phyloP scores from a whole-genome alignment of 2,797 vertebrate genomes.

The Spatula clypeata region DNA sequence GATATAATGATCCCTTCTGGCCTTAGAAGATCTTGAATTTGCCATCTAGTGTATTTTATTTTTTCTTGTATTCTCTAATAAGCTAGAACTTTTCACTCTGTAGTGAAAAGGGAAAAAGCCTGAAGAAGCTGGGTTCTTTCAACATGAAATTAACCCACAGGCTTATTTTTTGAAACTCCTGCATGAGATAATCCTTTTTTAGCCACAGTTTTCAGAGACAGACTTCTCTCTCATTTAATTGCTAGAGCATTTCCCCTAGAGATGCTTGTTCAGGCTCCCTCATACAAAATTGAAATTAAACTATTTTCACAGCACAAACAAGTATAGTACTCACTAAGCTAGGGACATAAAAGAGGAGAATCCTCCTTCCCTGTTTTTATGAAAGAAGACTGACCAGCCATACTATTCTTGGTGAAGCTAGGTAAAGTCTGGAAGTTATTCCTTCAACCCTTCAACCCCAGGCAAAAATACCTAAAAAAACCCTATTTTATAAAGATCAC shows the following conservation, averaged over 20 bases:
- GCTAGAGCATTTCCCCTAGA: not conserved
- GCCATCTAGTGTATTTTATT: not conserved
- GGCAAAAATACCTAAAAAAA: not conserved
- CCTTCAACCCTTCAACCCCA: not conserved
- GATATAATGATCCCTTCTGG: not conserved
- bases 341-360: not conserved
- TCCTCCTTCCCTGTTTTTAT: not conserved
- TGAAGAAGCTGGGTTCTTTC: not conserved
- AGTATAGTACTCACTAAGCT: not conserved
- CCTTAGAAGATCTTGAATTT: not conserved
- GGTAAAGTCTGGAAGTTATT: not conserved
- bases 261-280: not conserved
- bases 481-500: not conserved
- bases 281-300: not conserved
- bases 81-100: not conserved
- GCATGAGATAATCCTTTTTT: not conserved
- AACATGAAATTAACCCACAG: not conserved
- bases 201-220: not conserved
- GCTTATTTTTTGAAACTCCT: not conserved
- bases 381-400: not conserved
- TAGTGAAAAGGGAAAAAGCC: not conserved
- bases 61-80: not conserved
- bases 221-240: not conserved
- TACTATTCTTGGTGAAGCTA: not conserved
- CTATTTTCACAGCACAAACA: not conserved